A percentile compares a stretch with the other conserved stretches of the same genome.
phyloP scores from a whole-genome alignment of 1,140 invertebrate species.

The Papilio glaucus region DNA sequence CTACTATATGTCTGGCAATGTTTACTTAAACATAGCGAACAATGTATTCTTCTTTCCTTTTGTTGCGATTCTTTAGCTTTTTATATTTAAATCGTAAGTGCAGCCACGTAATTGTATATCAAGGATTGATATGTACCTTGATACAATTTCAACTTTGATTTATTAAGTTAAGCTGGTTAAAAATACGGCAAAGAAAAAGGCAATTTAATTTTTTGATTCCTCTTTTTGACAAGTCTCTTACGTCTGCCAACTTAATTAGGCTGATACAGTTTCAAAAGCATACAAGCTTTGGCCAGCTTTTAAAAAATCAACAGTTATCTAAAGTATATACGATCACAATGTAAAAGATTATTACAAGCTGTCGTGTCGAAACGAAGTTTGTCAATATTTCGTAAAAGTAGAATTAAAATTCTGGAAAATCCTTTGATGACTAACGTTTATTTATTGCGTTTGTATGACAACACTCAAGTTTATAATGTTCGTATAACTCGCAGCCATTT shows the following conservation, averaged over 20 bases:
- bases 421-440: constrained; percentile 32
- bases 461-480: constrained; percentile 25
- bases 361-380: constrained; percentile 19
- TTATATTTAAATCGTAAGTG: not conserved
- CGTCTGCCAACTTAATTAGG: no score
- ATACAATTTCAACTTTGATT: not conserved
- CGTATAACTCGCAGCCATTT: constrained; percentile 15
- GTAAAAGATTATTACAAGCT: not conserved
- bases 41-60: constrained; percentile 30
- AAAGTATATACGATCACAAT: not conserved
- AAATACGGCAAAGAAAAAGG: no score
- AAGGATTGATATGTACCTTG: not conserved
- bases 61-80: constrained; percentile 8
- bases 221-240: not conserved
- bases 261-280: no score
- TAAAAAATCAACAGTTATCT: not conserved
- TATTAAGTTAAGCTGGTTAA: no score
- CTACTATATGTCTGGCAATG: constrained; percentile 1
- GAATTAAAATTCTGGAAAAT: constrained; percentile 29
- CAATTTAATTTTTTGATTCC: not conserved
- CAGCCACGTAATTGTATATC: not conserved
- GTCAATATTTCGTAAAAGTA: constrained; percentile 19
- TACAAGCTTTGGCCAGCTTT: no score
- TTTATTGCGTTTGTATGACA: constrained; percentile 16
- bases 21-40: constrained; percentile 14